Evolutionary conservation across 1,140 invertebrate genomes (phyloP), one percentile per base, ranked within the genome.

Genomic region (Coenobita brevimanus): DNA sequence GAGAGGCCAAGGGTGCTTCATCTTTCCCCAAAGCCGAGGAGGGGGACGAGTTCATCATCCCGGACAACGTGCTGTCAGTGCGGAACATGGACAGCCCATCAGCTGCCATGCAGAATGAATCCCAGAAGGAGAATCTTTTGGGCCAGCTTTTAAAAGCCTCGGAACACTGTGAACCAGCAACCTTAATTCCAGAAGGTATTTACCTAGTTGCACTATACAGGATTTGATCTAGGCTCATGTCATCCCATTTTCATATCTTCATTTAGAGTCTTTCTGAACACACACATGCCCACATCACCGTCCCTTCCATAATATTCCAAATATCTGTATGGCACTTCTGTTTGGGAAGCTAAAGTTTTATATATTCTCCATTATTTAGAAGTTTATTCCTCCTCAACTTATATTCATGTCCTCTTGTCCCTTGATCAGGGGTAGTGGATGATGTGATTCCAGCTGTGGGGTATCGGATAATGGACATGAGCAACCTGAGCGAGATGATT

Each of bases 361-460:
- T n/a, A n/a, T n/a, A n/a, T n/a, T n/a, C n/a, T n/a, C n/a, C n/a
- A n/a, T n/a, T n/a, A n/a, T n/a, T n/a, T n/a, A n/a, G n/a, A n/a
- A n/a, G n/a, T n/a, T n/a, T n/a, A n/a, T n/a, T n/a, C n/a, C n/a
- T n/a, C n/a, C n/a, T n/a, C n/a, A n/a, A n/a, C n/a, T n/a, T n/a
- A n/a, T n/a, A n/a, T n/a, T n/a, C n/a, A n/a, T n/a, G n/a, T n/a
- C n/a, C n/a, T n/a, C n/a, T n/a, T n/a, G n/a, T n/a, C n/a, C n/a
- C n/a, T n/a, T n/a, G n/a, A n/a, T n/a, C n/a, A n/a, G n/a, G n/a
- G n/a, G 89, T 90, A 24, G 89, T 90, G 36, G 88, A 89, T 64
- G 89, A 90, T 82, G 89, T 90, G 3, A 90, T 90, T 46, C 89
- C 89, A n/a, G 89, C 89, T 21, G 89, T 90, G 21, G 89, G 89